phyloP scores from a whole-genome alignment of 2,113 vertebrate species.

The Heterocephalus glaber region DNA sequence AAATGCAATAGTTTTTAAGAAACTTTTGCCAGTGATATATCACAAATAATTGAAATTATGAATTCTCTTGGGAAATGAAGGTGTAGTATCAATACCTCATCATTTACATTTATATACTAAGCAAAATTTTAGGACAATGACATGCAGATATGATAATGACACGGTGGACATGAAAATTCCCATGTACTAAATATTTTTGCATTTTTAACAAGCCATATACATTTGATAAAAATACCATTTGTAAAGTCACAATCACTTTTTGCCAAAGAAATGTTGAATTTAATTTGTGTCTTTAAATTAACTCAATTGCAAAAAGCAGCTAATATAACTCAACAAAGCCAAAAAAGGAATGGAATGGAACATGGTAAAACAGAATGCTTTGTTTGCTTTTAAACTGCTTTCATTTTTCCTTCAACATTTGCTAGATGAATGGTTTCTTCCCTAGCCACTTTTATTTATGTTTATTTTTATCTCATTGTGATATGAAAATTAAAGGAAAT shows the following conservation, averaged over 20 bases:
- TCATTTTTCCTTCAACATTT: neutral
- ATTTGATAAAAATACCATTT: neutral
- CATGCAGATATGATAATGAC: neutral
- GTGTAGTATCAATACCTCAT: neutral
- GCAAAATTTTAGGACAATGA: neutral
- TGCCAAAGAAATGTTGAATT: neutral
- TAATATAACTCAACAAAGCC: neutral
- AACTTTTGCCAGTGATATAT: neutral
- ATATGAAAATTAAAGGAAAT: neutral
- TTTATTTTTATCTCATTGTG: neutral
- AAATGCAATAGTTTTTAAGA: neutral
- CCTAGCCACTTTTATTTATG: neutral
- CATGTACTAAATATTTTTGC: neutral
- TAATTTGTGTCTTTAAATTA: neutral
- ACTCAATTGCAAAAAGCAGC: neutral
- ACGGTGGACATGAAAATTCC: neutral
- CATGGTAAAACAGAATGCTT: neutral
- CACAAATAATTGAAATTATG: neutral
- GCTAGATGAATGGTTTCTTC: neutral
- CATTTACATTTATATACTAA: neutral
- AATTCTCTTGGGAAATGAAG: neutral
- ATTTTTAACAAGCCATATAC: neutral
- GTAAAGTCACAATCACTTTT: neutral
- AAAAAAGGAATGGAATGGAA: neutral
- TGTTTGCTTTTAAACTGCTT: neutral